A percentile compares a stretch with the other conserved stretches of the same genome.
phyloP scores from a whole-genome alignment of 2,113 vertebrate species.

The Hemiprocne comata region DNA sequence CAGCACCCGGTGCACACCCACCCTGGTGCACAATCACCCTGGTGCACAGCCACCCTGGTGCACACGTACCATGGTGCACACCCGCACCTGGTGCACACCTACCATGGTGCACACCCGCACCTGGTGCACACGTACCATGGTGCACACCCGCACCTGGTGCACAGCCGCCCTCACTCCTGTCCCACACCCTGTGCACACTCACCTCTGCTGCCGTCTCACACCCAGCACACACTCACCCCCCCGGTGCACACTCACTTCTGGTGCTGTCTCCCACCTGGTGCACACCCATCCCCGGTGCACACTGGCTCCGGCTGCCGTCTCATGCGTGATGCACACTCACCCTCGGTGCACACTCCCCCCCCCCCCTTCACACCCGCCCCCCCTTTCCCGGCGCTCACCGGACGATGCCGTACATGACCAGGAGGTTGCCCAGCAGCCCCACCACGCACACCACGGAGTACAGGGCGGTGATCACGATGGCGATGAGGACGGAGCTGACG shows the following conservation, averaged over 20 bases:
- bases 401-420: slow-evolving; percentile 95
- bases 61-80: background rate
- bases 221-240: background rate
- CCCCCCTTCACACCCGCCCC: background rate
- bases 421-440: slow-evolving; percentile 92
- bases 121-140: background rate
- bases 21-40: background rate
- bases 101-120: too few relatives aligned
- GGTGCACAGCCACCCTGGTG: background rate
- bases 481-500: slow-evolving; percentile 81
- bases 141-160: background rate
- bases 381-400: slow-evolving; percentile 73
- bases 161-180: background rate
- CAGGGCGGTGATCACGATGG: slow-evolving; percentile 89
- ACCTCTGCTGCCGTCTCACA: background rate
- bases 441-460: slow-evolving; percentile 93
- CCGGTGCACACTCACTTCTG: background rate
- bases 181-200: background rate
- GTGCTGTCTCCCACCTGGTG: background rate
- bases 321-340: background rate
- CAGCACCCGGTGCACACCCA: too few relatives aligned
- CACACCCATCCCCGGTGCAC: background rate
- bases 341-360: too few relatives aligned
- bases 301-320: too few relatives aligned
- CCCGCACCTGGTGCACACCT: background rate